A percentile compares a stretch with the other conserved stretches of the same genome.
Evolutionary conservation across 2,888 invertebrate species (phyloP).

Genomic region (Hydrotaea diabolus): DNA sequence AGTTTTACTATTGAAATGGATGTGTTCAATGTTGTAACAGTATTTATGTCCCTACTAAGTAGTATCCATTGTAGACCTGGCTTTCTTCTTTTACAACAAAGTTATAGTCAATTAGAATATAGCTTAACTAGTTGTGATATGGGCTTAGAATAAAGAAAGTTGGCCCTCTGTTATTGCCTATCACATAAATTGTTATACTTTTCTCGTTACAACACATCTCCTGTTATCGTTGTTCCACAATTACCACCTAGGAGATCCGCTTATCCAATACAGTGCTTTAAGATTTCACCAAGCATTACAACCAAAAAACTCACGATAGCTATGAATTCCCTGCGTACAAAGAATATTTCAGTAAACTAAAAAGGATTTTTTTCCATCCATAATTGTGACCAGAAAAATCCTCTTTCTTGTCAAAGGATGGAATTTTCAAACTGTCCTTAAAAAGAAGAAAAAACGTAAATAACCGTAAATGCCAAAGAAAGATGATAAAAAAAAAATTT

Average conservation of each 20-base stretch:
- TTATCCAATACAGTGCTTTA: neutral
- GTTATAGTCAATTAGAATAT: too few relatives aligned
- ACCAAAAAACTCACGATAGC: neutral
- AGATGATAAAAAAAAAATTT: neutral
- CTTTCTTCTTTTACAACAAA: too few relatives aligned
- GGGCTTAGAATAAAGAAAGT: too few relatives aligned
- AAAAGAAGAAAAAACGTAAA: neutral
- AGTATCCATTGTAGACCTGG: too few relatives aligned
- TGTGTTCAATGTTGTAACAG: too few relatives aligned
- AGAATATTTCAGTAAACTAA: neutral
- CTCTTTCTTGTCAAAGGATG: neutral
- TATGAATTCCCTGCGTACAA: neutral
- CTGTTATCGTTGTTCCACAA: too few relatives aligned
- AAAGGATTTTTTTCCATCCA: neutral
- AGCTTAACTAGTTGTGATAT: too few relatives aligned
- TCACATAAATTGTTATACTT: too few relatives aligned
- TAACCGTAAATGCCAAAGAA: neutral
- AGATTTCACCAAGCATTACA: neutral
- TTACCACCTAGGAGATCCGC: neutral
- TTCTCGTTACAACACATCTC: too few relatives aligned
- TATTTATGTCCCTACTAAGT: too few relatives aligned
- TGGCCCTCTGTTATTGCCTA: too few relatives aligned
- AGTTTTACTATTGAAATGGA: too few relatives aligned
- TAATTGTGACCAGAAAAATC: neutral
- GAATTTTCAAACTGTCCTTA: neutral